These are phyloP conservation scores for Ichneumon xanthorius DNA, from an alignment of 2,888 invertebrate genomes.

Conservation along the genomic window DNA sequence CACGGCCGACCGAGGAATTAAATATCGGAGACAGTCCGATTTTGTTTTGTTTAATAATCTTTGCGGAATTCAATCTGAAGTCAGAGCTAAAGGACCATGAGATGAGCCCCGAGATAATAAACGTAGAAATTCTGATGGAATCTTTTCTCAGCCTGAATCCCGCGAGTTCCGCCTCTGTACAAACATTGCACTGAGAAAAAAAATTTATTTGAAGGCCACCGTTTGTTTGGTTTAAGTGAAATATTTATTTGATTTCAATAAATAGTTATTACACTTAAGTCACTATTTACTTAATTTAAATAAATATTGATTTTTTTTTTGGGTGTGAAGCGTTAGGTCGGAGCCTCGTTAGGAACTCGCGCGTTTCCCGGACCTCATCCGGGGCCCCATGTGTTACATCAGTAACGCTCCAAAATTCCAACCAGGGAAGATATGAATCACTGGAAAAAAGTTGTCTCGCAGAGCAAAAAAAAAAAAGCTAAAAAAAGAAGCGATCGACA, in stretches of 20 bases:
- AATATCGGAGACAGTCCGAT: constrained; percentile 6
- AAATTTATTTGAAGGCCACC: no score
- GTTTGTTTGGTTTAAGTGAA: no score
- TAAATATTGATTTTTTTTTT: no score
- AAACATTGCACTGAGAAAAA: neutral
- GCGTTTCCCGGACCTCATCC: neutral
- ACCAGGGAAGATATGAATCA: neutral
- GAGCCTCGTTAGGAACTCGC: neutral
- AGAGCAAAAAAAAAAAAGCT: neutral
- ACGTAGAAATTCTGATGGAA: neutral
- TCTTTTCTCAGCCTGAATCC: neutral
- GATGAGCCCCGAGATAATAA: neutral
- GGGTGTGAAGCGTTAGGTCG: neutral
- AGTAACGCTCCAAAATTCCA: neutral
- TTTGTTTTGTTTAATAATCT: neutral
- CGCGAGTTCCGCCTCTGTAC: neutral
- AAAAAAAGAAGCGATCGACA: neutral
- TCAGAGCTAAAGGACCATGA: neutral
- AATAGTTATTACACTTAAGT: no score
- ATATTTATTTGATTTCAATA: no score
- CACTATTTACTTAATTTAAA: no score
- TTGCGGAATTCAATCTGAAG: no score
- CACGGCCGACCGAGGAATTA: constrained; percentile 13
- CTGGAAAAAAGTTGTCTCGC: neutral
- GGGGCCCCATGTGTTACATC: neutral